Evolutionary conservation across 2,797 vertebrate genomes (phyloP), one percentile per base, ranked within the genome.

Genomic region (Protosalanx chinensis): DNA sequence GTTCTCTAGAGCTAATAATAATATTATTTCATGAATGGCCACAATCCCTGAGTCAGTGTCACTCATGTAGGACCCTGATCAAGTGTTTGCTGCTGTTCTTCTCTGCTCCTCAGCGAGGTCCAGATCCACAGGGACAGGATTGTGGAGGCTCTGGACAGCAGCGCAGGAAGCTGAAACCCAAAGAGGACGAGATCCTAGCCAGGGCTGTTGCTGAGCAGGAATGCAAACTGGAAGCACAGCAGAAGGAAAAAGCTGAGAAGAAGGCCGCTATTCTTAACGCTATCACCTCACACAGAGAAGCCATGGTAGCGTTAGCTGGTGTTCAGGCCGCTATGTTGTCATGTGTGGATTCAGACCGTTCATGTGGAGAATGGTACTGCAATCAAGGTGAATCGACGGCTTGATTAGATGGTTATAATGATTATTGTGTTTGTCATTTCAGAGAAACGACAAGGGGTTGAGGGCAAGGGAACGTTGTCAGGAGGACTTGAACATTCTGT

Each of bases 381-480:
- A 46, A 12, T 2, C 41, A 46, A 5, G 41, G 5, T 46, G 12
- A 27, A 27, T 27, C 23, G 23, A 27, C 23, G 23, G 23, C 23
- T 27, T 27, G 12, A 46, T 46, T 46, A 46, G 12, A 46, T 46
- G 41, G n/a, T 67, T 29, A 53, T 29, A 53, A 53, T 46, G 12
- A 46, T 12, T 1, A 46, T 46, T 12, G 5, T 46, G 5, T 46
- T 46, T 46, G 5, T 46, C 10, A 5, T 78, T 57, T 72, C 80
- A 98, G 97, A 87, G 80, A 49, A 87, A 90, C 80, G 83, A 90
- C 72, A 95, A 93, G 80, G 88, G 88, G 51, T 85, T 90, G 73
- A 88, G 87, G 66, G 79, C 91, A 74, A 89, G 70, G 80, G 79
- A 82, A 12, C 88, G 86, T 5, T 90, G 91, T 80, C 81, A 88